These are phyloP conservation scores for Ectropis crepuscularia DNA, from an alignment of 2,888 invertebrate species.

Conservation along the genomic window DNA sequence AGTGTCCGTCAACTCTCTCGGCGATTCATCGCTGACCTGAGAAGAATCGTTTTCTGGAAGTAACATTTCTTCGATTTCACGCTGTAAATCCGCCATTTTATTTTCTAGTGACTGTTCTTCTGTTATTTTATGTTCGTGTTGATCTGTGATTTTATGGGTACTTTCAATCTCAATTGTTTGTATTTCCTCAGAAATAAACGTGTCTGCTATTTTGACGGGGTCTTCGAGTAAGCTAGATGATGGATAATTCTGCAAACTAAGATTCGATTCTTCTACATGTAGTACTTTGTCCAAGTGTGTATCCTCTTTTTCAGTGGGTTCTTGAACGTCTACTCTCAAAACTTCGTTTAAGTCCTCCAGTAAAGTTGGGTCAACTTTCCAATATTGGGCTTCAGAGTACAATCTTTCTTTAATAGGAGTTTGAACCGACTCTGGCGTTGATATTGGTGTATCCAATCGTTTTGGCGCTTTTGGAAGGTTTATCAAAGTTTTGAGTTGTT, in stretches of 20 bases:
- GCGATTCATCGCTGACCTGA: constrained; percentile 65
- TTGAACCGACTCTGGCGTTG: constrained; percentile 71
- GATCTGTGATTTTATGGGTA: constrained; percentile 26
- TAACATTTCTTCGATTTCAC: constrained; percentile 80
- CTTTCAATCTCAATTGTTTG: constrained; percentile 42
- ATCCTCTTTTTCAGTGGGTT: constrained; percentile 31
- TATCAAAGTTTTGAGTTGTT: constrained; percentile 28
- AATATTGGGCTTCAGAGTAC: constrained; percentile 76
- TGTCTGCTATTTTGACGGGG: constrained; percentile 31
- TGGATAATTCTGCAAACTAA: constrained; percentile 8
- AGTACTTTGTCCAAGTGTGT: constrained; percentile 15
- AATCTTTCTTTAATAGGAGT: constrained; percentile 76
- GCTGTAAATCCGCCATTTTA: constrained; percentile 79
- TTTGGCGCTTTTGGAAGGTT: constrained; percentile 34
- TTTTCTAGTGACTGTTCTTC: constrained; percentile 75
- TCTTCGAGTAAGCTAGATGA: constrained; percentile 14
- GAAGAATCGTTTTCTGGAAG: constrained; percentile 77
- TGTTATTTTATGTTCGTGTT: constrained; percentile 52
- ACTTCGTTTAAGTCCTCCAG: constrained; percentile 59
- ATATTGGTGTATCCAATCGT: constrained; percentile 54
- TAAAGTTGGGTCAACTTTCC: constrained; percentile 69
- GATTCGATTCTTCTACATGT: constrained; percentile 26
- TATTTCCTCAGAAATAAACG: constrained; percentile 48
- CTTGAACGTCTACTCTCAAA: constrained; percentile 57
- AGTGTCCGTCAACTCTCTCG: constrained; percentile 63